Evolutionary conservation across 2,888 invertebrate genomes (phyloP).

Genomic region (Drosophila engyochracea): DNA sequence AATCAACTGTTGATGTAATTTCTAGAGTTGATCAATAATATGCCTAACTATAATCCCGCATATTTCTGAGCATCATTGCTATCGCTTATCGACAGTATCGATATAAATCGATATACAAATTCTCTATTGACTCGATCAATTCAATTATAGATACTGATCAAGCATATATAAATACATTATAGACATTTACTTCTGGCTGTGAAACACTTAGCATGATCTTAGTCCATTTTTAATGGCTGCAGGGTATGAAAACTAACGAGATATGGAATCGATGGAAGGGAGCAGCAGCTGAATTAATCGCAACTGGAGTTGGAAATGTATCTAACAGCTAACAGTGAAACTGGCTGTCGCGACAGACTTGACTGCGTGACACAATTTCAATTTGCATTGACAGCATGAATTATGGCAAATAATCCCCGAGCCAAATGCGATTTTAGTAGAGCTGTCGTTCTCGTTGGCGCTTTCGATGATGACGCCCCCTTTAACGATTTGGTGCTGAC

Average conservation of each 20-base stretch:
- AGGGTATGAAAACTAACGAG: constrained; percentile 47
- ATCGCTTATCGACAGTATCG: background rate
- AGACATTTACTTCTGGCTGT: background rate
- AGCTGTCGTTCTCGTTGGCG: constrained; percentile 19
- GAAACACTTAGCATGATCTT: background rate
- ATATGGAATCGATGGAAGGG: constrained; percentile 52
- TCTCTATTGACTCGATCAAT: background rate
- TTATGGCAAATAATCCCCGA: constrained; percentile 77
- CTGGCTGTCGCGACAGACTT: constrained; percentile 40
- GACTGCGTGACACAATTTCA: constrained; percentile 80
- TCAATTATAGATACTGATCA: background rate
- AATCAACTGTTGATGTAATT: background rate
- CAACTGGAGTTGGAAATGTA: constrained; percentile 9
- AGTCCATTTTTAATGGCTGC: background rate
- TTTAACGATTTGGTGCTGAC: constrained; percentile 37
- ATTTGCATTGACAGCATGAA: constrained; percentile 81
- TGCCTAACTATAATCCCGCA: background rate
- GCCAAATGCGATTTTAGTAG: constrained; percentile 75
- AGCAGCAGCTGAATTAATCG: constrained; percentile 1
- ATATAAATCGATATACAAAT: too few relatives aligned
- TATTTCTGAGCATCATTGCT: background rate
- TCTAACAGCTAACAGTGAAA: background rate
- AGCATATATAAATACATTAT: background rate
- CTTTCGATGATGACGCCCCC: constrained; percentile 4
- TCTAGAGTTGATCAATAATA: background rate